Evolutionary conservation across 2,113 vertebrate genomes (phyloP).

Genomic region (Stegostoma tigrinum): DNA sequence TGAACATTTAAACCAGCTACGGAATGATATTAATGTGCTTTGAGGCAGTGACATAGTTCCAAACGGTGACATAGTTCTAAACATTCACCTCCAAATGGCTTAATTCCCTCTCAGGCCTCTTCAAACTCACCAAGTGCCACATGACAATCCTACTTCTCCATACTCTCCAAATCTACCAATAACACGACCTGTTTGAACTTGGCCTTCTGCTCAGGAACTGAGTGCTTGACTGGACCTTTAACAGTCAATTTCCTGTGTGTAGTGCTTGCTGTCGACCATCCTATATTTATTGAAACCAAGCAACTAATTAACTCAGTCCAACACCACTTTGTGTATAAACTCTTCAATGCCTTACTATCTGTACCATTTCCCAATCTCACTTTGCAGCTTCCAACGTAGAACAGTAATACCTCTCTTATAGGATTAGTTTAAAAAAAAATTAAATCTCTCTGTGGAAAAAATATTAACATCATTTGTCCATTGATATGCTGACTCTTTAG

Average conservation of each 20-base stretch:
- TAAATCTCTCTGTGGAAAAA: conserved; percentile 20
- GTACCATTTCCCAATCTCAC: background rate
- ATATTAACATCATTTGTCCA: conserved; percentile 38
- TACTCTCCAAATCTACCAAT: background rate
- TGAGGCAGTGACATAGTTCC: background rate
- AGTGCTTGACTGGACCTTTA: background rate
- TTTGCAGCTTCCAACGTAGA: background rate
- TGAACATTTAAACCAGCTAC: background rate
- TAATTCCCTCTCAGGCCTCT: background rate
- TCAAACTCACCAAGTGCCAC: background rate
- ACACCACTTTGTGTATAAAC: background rate
- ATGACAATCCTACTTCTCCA: background rate
- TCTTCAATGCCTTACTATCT: background rate
- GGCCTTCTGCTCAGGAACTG: background rate
- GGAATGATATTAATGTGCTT: background rate
- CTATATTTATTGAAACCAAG: conserved; percentile 6
- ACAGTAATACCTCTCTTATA: background rate
- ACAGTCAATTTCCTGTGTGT: background rate
- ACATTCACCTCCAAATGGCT: background rate
- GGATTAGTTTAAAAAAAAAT: conserved; percentile 35
- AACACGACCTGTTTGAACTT: background rate
- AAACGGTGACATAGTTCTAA: background rate
- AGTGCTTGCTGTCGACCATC: background rate
- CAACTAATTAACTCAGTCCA: background rate
- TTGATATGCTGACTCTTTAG: conserved; percentile 4